Evolutionary conservation across 2,113 vertebrate genomes (phyloP), one percentile per base, ranked within the genome.

Genomic region (Phalacrocorax brasilianus): DNA sequence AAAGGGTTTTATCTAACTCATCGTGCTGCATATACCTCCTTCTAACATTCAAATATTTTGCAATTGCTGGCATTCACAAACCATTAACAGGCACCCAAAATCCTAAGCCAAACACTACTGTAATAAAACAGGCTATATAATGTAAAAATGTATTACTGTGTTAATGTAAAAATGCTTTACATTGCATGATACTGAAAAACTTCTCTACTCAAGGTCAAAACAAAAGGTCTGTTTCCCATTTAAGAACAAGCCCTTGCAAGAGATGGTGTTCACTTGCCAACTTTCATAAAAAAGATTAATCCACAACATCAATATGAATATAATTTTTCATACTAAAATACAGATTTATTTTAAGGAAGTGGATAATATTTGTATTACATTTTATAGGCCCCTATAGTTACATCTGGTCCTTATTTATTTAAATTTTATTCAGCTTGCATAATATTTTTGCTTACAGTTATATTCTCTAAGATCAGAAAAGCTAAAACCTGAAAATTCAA

Each of bases 331-430:
- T 97, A 95, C 93, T 96, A 96, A 98, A 97, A 97, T 96, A 96
- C 40, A 95, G 94, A 97, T 97, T 97, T 97, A 97, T 92, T 97
- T 97, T 96, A 97, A 97, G 95, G 94, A 98, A 98, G 96, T 93
- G 93, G 91, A 95, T 96, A 98, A 97, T 97, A 98, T 97, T 98
- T 97, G 96, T 88, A 94, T 96, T 98, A 94, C 94, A 97, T 95
- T 97, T 98, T 97, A 97, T 96, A 96, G 95, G 95, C 93, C 97
- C 95, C 96, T 85, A 89, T 94, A 97, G 97, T 97, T 97, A 97
- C 97, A 98, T 97, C 97, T 98, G 97, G 96, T 97, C 94, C 91
- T 96, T 97, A 97, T 97, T 98, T 98, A 97, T 96, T 97, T 96
- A 97, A 97, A 98, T 97, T 97, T 97, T 96, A 96, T 95, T 97